These are phyloP conservation scores for Leptocoma aspasia DNA, from an alignment of 2,113 vertebrate species.

Conservation along the genomic window DNA sequence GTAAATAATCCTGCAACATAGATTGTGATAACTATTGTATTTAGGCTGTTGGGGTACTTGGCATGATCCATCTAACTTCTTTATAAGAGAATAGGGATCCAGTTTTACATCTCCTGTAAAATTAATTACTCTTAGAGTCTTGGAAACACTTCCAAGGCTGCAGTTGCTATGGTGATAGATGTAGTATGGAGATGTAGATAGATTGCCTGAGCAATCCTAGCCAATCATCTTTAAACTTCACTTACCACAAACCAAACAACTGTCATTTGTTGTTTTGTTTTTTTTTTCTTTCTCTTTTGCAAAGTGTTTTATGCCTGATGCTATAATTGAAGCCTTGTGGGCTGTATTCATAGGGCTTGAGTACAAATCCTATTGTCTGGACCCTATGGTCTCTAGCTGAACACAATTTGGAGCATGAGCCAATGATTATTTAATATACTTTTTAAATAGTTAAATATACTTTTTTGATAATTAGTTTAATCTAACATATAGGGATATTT, in stretches of 20 bases:
- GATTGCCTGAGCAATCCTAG: not conserved
- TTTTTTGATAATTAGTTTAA: not conserved
- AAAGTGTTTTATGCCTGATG: not conserved
- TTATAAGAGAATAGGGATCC: not conserved
- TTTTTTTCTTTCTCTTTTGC: not conserved
- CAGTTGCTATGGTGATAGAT: slow-evolving; percentile 52
- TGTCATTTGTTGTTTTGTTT: not conserved
- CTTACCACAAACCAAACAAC: not conserved
- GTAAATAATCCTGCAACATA: not conserved
- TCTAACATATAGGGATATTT: not conserved
- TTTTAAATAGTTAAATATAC: not conserved
- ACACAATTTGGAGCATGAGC: not conserved
- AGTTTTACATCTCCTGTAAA: not conserved
- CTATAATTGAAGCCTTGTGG: not conserved
- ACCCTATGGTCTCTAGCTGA: not conserved
- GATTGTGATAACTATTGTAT: not conserved
- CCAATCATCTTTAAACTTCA: not conserved
- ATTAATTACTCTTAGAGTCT: slow-evolving; percentile 17
- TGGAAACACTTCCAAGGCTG: slow-evolving; percentile 20
- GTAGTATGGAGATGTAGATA: not conserved
- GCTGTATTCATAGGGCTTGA: not conserved
- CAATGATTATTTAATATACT: not conserved
- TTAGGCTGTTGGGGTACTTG: not conserved
- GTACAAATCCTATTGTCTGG: not conserved
- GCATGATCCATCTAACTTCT: not conserved